Base-by-base conservation (phyloP, 2,797 vertebrate genomes). In the Myotis pilosus region DNA sequence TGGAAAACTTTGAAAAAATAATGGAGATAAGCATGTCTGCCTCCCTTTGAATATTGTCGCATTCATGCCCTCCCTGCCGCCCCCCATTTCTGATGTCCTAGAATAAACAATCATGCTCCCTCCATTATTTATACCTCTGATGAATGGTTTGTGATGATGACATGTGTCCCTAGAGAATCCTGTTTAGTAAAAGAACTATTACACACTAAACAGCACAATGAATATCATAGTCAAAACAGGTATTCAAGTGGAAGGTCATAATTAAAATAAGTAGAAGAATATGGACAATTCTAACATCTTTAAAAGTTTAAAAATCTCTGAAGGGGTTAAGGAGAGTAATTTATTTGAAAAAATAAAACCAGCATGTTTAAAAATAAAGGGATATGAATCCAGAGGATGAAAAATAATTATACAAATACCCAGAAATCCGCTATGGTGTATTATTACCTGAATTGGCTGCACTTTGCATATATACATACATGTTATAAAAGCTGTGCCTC, bases 91-190 rank as follows among this genome's bases (percentile, higher is more conserved):
- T 80, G 8, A 62, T 87, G 49, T 49, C 60, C 55, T 86, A 71
- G 20, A 92, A 89, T 71, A 64, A 95, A 68, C 13, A 47, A 38
- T 13, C 53, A 74, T 62, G 17, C 3, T 62, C 33, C 30, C 25
- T 90, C 84, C 78, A 85, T 81, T 92, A 88, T 51, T 91, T 86
- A 78, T 55, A 82, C 71, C 10, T 91, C 62, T 93, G 84, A 74
- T 89, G 94, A 95, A 95, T 91, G 15, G 6, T 76, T 92, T 93
- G 93, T 38, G 62, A 90, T 88, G 72, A 66, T 84, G 82, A 57
- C 78, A 69, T 75, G 25, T 72, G 53, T 91, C 87, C 90, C 80
- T 91, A 60, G 88, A 83, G 75, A 86, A 89, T 87, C 38, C 7
- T 91, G 41, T 84, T 95, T 79, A 86, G 75, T 47, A 80, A 87